phyloP scores from a whole-genome alignment of 1,140 invertebrate species.

The Wasmannia auropunctata region DNA sequence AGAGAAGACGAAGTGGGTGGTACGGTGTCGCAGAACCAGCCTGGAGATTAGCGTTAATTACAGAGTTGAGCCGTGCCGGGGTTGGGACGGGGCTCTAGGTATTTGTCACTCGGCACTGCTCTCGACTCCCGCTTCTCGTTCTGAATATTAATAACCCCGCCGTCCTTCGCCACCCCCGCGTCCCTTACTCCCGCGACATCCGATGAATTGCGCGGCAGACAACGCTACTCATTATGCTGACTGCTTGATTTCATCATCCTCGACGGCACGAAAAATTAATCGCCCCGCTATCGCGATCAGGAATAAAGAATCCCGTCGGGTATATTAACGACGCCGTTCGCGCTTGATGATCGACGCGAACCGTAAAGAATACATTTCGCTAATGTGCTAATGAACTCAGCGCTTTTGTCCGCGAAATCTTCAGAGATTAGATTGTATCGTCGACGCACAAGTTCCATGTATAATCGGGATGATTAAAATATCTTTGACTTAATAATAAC shows the following conservation, averaged over 20 bases:
- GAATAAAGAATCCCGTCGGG: slow-evolving; percentile 38
- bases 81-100: slow-evolving; percentile 76
- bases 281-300: slow-evolving; percentile 55
- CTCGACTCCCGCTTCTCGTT: slow-evolving; percentile 75
- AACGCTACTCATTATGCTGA: slow-evolving; percentile 80
- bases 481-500: neutral
- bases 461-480: neutral
- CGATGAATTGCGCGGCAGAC: slow-evolving; percentile 82
- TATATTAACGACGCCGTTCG: slow-evolving; percentile 31
- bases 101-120: slow-evolving; percentile 83
- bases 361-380: slow-evolving; percentile 17
- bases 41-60: slow-evolving; percentile 85
- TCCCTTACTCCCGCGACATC: slow-evolving; percentile 62
- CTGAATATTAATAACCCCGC: slow-evolving; percentile 84
- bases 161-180: slow-evolving; percentile 58
- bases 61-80: slow-evolving; percentile 79
- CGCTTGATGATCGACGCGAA: neutral
- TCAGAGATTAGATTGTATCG: neutral
- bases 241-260: slow-evolving; percentile 82
- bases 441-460: neutral
- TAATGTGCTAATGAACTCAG: neutral
- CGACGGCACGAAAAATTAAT: slow-evolving; percentile 76
- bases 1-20: slow-evolving; percentile 76
- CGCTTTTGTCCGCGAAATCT: neutral
- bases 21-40: slow-evolving; percentile 76